These are phyloP conservation scores for Cryptotermes secundus DNA, from an alignment of 1,140 invertebrate species.

Conservation along the genomic window DNA sequence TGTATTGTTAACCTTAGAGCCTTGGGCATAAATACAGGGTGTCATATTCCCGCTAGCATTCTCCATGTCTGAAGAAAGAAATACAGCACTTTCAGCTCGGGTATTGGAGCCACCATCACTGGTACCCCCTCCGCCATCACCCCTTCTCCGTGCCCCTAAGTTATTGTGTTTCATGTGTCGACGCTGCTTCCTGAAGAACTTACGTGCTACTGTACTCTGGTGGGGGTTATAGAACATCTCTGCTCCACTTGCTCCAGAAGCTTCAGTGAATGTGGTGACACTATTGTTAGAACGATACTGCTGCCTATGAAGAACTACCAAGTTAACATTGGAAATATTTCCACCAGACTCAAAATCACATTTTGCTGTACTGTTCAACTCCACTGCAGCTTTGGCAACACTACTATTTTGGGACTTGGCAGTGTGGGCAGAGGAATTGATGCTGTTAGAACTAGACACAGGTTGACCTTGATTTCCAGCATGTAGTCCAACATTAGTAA, in stretches of 20 bases:
- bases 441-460: conserved; percentile 41
- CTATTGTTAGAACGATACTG: conserved; percentile 69
- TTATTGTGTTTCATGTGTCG: conserved; percentile 72
- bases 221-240: conserved; percentile 91
- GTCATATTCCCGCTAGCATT: conserved; percentile 55
- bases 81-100: conserved; percentile 30
- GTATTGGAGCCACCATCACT: conserved; percentile 31
- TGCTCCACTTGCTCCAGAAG: conserved; percentile 55
- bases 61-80: conserved; percentile 46
- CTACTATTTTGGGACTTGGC: conserved; percentile 43
- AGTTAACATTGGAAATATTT: conserved; percentile 55
- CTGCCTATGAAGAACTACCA: conserved; percentile 66
- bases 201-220: conserved; percentile 87
- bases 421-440: conserved; percentile 44
- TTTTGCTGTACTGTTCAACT: conserved; percentile 25
- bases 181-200: conserved; percentile 87
- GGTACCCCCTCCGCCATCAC: conserved; percentile 59
- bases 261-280: conserved; percentile 67
- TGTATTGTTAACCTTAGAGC: conserved; percentile 74
- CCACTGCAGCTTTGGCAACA: conserved; percentile 30
- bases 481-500: conserved; percentile 40
- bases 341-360: conserved; percentile 18
- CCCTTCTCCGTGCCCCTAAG: conserved; percentile 63
- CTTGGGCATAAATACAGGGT: conserved; percentile 63
- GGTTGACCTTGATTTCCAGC: conserved; percentile 41